Base-by-base conservation (phyloP, 2,888 invertebrate species). In the Cordylochernes scorpioides region DNA sequence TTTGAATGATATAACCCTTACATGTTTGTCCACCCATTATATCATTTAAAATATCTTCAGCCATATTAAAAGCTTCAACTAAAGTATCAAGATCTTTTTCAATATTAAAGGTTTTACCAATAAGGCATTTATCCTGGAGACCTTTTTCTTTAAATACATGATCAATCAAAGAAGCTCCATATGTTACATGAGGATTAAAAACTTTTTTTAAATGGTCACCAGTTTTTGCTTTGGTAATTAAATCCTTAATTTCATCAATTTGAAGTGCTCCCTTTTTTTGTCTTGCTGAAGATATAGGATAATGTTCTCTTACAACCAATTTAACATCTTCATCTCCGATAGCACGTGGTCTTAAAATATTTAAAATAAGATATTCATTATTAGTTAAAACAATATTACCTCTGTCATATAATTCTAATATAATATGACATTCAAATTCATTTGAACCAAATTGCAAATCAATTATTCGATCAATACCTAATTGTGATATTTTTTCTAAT, bases 371-470 rank as follows among this genome's bases (percentile, higher is more conserved):
- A 59, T 74, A 69, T 42, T 84, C 68, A 47, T 65, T 61, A 58
- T 99, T 97, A 0, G 91, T 84, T 4, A 99, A 61, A 30, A 94
- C 64, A 10, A 99, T 71, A 53, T 99, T 99, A 30, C 97, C 91
- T 44, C 78, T 49, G 55, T 94, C 94, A 47, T 88, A 97, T 14
- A 97, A 53, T 52, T 97, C 97, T 30, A 97, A 50, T 43, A 97
- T 74, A 0, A 99, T 61, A 52, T 97, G 94, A 55, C 86, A 86
- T 0, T 86, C 54, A 8, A 39, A 42, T 29, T 44, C 43, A 27
- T 39, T 39, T 3, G 35, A 35, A 8, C 97, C 97, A 57, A 99
- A 99, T 54, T 88, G 80, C 27, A 99, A 56, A 54, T 88, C 77
- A 9, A 99, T 65, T 27, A 97, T 73, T 49, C 97, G 66, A 55